phyloP scores from a whole-genome alignment of 1,140 invertebrate genomes.

The Papilio dardanus region DNA sequence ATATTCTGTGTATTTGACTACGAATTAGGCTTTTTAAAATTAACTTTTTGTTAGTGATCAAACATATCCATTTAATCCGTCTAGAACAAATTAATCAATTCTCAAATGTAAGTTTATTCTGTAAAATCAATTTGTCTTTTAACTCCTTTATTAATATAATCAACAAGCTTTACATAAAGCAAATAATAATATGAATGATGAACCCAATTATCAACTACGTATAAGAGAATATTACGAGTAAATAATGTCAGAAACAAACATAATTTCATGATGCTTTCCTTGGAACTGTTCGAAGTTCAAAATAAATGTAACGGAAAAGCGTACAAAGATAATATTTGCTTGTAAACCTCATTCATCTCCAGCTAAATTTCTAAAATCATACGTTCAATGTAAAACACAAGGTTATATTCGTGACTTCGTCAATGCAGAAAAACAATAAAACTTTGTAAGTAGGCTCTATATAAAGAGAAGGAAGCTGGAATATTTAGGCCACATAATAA shows the following conservation, averaged over 20 bases:
- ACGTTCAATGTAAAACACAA: neutral
- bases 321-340: neutral
- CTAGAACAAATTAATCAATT: too few species aligned
- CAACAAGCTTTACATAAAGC: neutral
- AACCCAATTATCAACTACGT: conserved; percentile 12
- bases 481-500: too few species aligned
- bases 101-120: too few species aligned
- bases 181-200: neutral
- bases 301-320: neutral
- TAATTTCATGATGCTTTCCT: neutral
- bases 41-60: too few species aligned
- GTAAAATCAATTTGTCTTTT: neutral
- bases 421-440: too few species aligned
- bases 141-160: neutral
- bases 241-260: neutral
- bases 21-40: neutral
- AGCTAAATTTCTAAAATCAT: neutral
- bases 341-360: neutral
- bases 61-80: too few species aligned
- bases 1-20: too few species aligned
- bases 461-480: too few species aligned
- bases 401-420: too few species aligned
- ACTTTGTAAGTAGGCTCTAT: too few species aligned
- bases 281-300: neutral
- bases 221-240: conserved; percentile 16